Percentiles rank a stretch among this genome's conserved stretches.
These are phyloP conservation scores for Leptinotarsa undecemlineata DNA, from an alignment of 1,140 invertebrate species.

Conservation along the genomic window DNA sequence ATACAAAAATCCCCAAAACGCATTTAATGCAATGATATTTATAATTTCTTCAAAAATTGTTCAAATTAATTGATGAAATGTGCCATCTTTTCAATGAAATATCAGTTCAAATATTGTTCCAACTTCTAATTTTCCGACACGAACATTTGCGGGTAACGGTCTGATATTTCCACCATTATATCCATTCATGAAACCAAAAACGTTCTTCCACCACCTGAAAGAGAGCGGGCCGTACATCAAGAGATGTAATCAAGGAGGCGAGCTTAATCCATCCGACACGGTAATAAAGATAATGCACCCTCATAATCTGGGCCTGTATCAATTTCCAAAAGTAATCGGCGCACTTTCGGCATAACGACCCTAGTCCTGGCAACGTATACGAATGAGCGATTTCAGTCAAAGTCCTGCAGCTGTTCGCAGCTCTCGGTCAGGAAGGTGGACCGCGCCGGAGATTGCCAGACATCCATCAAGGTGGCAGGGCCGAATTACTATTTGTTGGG, in stretches of 20 bases:
- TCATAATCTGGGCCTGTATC: slow-evolving; percentile 1
- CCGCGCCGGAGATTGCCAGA: slow-evolving; percentile 16
- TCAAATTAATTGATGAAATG: too few species aligned
- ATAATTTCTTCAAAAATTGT: too few species aligned
- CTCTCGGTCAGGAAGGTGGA: slow-evolving; percentile 17
- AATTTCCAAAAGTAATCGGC: slow-evolving; percentile 14
- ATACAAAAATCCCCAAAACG: too few species aligned
- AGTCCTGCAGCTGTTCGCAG: slow-evolving; percentile 19
- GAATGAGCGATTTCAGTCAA: slow-evolving; percentile 20
- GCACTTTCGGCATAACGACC: slow-evolving; percentile 12
- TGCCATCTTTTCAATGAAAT: too few species aligned
- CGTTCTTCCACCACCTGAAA: too few species aligned
- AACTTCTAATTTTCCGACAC: too few species aligned
- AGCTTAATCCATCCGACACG: neutral
- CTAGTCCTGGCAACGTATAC: neutral
- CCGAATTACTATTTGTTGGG: slow-evolving; percentile 20
- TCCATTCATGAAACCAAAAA: too few species aligned
- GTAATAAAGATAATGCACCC: slow-evolving; percentile 6
- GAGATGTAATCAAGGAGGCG: neutral
- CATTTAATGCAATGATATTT: too few species aligned
- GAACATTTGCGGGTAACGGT: too few species aligned
- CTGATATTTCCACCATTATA: too few species aligned
- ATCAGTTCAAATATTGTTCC: too few species aligned
- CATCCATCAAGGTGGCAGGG: slow-evolving; percentile 10
- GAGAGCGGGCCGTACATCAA: neutral